Evolutionary conservation across 2,797 vertebrate species (phyloP).

Genomic region (Onychomys leucogaster): DNA sequence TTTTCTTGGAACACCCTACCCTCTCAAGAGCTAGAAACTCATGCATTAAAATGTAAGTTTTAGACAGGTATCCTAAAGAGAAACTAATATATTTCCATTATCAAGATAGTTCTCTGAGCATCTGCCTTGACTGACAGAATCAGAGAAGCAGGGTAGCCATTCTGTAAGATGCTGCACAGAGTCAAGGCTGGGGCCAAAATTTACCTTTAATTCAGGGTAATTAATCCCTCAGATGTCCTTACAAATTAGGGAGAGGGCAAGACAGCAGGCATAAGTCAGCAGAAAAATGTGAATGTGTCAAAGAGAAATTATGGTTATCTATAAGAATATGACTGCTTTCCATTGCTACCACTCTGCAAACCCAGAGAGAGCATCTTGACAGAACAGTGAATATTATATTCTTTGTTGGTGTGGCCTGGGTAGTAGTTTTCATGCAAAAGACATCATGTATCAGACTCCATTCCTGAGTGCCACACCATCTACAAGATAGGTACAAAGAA

Average conservation of each 20-base stretch:
- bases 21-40: background rate
- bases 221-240: constrained; percentile 10
- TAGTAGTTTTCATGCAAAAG: background rate
- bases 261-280: background rate
- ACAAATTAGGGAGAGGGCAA: background rate
- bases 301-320: constrained; percentile 2
- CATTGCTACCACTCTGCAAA: background rate
- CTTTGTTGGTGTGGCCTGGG: background rate
- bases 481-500: background rate
- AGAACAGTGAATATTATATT: constrained; percentile 6
- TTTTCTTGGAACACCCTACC: constrained; percentile 2
- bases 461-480: background rate
- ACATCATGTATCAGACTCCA: background rate
- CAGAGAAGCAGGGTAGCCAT: background rate
- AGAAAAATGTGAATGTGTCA: background rate
- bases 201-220: background rate
- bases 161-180: background rate
- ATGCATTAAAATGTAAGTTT: background rate
- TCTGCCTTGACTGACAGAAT: background rate
- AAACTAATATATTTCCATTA: background rate
- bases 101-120: background rate
- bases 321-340: constrained; percentile 11
- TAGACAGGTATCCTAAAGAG: background rate
- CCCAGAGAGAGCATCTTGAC: background rate
- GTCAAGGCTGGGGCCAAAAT: background rate